These are phyloP conservation scores for Octomys mimax DNA, from an alignment of 2,797 vertebrate genomes.

Conservation along the genomic window DNA sequence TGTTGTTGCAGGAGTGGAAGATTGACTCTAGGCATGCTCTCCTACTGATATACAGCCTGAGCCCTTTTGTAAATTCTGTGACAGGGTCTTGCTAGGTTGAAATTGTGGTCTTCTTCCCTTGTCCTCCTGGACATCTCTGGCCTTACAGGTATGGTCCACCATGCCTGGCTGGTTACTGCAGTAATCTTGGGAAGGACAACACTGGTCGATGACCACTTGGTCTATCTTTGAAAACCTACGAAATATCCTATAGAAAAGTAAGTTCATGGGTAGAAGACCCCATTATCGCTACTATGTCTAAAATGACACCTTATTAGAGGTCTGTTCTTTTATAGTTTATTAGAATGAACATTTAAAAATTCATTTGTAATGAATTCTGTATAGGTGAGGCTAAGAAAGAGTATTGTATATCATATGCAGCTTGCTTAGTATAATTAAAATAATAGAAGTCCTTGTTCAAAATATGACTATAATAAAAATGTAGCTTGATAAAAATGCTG, in stretches of 20 bases:
- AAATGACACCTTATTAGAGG: slow-evolving; percentile 1
- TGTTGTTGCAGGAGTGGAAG: neutral
- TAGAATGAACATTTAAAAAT: slow-evolving; percentile 69
- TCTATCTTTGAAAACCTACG: slow-evolving; percentile 20
- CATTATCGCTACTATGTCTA: slow-evolving; percentile 41
- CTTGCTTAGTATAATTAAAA: slow-evolving; percentile 64
- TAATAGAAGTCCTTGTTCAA: slow-evolving; percentile 62
- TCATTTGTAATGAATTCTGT: slow-evolving; percentile 65
- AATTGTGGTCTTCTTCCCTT: neutral
- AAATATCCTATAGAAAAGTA: slow-evolving; percentile 8
- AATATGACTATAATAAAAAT: slow-evolving; percentile 75
- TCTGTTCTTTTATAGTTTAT: slow-evolving; percentile 43
- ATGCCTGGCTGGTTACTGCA: neutral
- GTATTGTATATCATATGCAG: slow-evolving; percentile 47
- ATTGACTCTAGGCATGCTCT: neutral
- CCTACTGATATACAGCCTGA: neutral
- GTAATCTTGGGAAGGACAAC: neutral
- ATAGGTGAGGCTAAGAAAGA: slow-evolving; percentile 51
- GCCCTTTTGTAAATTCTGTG: neutral
- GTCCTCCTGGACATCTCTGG: neutral
- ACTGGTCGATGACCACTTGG: neutral
- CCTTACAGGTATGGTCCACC: neutral
- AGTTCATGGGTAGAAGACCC: slow-evolving; percentile 1
- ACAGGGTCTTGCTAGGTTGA: neutral
- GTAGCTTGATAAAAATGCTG: slow-evolving; percentile 47